Conservation (phyloP, 1,140 invertebrate species). For the Eueides isabella region DNA sequence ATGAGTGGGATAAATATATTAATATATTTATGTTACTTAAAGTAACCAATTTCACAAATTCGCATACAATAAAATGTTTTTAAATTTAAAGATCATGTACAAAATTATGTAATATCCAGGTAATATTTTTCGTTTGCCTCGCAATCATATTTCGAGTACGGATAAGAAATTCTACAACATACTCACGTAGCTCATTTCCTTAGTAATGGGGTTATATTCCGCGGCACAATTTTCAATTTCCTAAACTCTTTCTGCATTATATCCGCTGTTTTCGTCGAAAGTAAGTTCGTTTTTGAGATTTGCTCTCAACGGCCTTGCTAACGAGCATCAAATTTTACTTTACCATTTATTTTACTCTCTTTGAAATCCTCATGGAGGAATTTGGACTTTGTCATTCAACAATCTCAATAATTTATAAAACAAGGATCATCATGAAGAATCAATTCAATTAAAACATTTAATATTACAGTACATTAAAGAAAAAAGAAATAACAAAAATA, state of each 20-base stretch:
- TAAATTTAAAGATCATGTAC: not conserved
- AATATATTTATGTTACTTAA: not conserved
- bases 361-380: too few relatives aligned
- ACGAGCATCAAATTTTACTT: constrained; percentile 37
- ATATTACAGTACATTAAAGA: too few relatives aligned
- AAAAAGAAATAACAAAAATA: too few relatives aligned
- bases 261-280: constrained; percentile 48
- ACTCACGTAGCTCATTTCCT: constrained; percentile 78
- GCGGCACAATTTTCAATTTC: constrained; percentile 78
- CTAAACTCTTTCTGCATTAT: constrained; percentile 73
- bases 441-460: too few relatives aligned
- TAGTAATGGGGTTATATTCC: constrained; percentile 74
- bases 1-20: too few relatives aligned
- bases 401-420: too few relatives aligned
- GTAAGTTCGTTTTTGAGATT: constrained; percentile 48
- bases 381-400: too few relatives aligned
- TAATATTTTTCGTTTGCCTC: constrained; percentile 29
- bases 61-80: not conserved
- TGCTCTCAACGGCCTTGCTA: constrained; percentile 35
- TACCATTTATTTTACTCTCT: constrained; percentile 14
- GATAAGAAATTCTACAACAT: constrained; percentile 65
- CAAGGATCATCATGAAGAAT: too few relatives aligned
- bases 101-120: constrained; percentile 31
- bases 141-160: constrained; percentile 43
- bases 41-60: not conserved